These are phyloP conservation scores for Macrobrachium rosenbergii DNA, from an alignment of 1,140 invertebrate species.

Conservation along the genomic window DNA sequence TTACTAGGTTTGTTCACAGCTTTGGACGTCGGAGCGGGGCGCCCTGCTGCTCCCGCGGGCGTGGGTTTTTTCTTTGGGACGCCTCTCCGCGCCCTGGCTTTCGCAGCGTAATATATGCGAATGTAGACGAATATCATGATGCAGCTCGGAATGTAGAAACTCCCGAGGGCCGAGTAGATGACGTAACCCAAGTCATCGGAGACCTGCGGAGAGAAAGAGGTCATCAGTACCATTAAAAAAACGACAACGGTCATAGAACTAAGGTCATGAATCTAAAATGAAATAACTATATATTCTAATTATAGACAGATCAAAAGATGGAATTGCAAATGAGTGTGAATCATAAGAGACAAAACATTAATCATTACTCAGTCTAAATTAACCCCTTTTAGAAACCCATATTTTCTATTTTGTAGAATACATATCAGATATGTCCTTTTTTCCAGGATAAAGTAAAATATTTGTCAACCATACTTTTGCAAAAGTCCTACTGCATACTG, in stretches of 20 bases:
- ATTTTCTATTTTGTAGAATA: too few relatives aligned
- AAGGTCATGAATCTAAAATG: background rate
- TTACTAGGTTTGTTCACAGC: background rate
- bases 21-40: background rate
- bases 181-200: constrained; percentile 97
- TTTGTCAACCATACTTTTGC: too few relatives aligned
- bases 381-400: too few relatives aligned
- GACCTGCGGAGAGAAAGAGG: constrained; percentile 78
- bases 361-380: too few relatives aligned
- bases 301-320: too few relatives aligned
- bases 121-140: constrained; percentile 99
- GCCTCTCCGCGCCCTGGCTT: constrained; percentile 74
- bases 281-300: too few relatives aligned
- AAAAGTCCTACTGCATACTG: too few relatives aligned
- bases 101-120: constrained; percentile 96
- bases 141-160: constrained; percentile 98
- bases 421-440: too few relatives aligned
- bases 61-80: constrained; percentile 60
- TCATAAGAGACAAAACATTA: too few relatives aligned
- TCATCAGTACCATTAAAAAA: background rate
- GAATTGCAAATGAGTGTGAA: too few relatives aligned
- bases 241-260: background rate
- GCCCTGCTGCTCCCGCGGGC: background rate
- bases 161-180: constrained; percentile 96
- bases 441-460: too few relatives aligned